phyloP scores from a whole-genome alignment of 1,140 invertebrate species.

The Sipha flava region DNA sequence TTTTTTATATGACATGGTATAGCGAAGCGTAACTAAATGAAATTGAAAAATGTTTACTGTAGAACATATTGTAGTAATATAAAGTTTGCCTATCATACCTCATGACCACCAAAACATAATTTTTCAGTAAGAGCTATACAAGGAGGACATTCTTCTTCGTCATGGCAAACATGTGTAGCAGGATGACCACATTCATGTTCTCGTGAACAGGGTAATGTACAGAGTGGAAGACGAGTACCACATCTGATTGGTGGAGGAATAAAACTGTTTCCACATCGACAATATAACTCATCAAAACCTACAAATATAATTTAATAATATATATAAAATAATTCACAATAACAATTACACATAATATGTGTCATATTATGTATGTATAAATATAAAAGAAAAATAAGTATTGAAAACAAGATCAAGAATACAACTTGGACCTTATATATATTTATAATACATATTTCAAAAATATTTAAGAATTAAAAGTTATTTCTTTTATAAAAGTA shows the following conservation, averaged over 20 bases:
- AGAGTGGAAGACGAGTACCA: constrained; percentile 73
- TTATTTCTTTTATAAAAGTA: too few relatives aligned
- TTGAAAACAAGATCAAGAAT: too few relatives aligned
- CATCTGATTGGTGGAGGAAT: constrained; percentile 84
- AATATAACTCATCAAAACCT: constrained; percentile 85
- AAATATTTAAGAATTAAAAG: too few relatives aligned
- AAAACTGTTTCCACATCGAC: constrained; percentile 80
- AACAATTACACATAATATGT: too few relatives aligned
- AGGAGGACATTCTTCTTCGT: constrained; percentile 72
- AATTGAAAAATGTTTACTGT: neutral
- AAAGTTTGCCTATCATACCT: constrained; percentile 47
- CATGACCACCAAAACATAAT: constrained; percentile 81
- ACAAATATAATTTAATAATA: constrained; percentile 31
- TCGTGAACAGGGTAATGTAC: constrained; percentile 66
- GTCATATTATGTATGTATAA: neutral
- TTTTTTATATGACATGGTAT: constrained; percentile 81
- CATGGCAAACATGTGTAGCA: constrained; percentile 69
- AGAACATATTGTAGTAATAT: neutral
- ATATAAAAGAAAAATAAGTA: too few relatives aligned
- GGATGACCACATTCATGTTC: constrained; percentile 71
- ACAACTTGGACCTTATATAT: too few relatives aligned
- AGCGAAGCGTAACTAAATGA: constrained; percentile 59
- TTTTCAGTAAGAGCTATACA: constrained; percentile 82
- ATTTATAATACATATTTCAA: too few relatives aligned
- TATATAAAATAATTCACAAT: too few relatives aligned